phyloP scores from a whole-genome alignment of 23 tunicate genomes.

The Botrylloides violaceus region DNA sequence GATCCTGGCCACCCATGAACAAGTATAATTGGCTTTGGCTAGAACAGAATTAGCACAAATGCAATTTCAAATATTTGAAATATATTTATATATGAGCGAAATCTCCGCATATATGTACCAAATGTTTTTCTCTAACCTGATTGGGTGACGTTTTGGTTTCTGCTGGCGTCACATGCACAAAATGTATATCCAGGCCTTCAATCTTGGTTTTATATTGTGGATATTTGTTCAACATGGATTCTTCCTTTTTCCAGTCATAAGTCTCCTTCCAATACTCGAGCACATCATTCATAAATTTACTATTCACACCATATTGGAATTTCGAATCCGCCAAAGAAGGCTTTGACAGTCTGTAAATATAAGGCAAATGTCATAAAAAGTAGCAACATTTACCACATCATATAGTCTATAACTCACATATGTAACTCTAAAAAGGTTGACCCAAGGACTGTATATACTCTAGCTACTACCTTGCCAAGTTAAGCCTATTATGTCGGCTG shows the following conservation, averaged over 20 bases:
- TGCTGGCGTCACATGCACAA: constrained; percentile 52
- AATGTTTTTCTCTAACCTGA: constrained; percentile 5
- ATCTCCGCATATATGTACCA: too few species aligned
- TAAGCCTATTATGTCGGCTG: too few species aligned
- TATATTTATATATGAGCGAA: too few species aligned
- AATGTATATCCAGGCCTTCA: constrained; percentile 85
- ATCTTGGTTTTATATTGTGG: constrained; percentile 71
- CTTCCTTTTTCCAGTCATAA: constrained; percentile 70
- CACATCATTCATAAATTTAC: constrained; percentile 39
- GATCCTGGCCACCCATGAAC: constrained; percentile 95
- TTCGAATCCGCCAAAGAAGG: constrained; percentile 43
- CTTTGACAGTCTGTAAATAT: constrained; percentile 41
- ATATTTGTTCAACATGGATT: constrained; percentile 50
- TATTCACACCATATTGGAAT: constrained; percentile 59
- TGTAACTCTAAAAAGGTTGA: too few species aligned
- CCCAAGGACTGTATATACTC: too few species aligned
- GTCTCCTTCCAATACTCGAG: constrained; percentile 66
- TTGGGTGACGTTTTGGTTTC: not conserved
- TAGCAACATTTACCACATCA: too few species aligned
- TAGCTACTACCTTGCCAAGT: too few species aligned
- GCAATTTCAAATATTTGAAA: not conserved
- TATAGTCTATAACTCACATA: too few species aligned
- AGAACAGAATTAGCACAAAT: too few species aligned
- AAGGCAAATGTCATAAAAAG: too few species aligned
- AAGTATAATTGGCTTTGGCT: constrained; percentile 33